Conservation (phyloP, 2,797 vertebrate species). For the Coranthus polyacanthus region DNA sequence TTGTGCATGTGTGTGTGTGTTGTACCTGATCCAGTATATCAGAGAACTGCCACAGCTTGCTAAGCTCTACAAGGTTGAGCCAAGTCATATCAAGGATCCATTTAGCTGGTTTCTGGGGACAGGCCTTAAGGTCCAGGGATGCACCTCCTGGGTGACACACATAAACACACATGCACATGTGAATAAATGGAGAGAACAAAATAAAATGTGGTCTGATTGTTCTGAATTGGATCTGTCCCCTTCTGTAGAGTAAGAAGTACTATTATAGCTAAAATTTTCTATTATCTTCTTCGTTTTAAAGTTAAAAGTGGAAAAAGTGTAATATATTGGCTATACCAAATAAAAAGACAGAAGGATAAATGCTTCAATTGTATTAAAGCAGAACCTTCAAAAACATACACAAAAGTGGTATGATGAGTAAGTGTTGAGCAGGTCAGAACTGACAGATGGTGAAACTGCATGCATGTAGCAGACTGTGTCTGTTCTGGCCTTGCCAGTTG, state of each 20-base stretch:
- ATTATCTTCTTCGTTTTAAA: neutral
- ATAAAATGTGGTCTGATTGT: no score
- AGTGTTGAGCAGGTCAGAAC: slow-evolving; percentile 27
- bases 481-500: slow-evolving; percentile 42
- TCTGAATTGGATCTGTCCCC: no score
- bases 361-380: slow-evolving; percentile 3
- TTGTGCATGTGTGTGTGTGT: slow-evolving; percentile 2
- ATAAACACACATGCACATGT: slow-evolving; percentile 17
- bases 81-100: slow-evolving; percentile 99
- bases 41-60: slow-evolving; percentile 94
- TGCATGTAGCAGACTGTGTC: slow-evolving; percentile 37
- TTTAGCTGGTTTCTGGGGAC: slow-evolving; percentile 92
- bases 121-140: slow-evolving; percentile 94
- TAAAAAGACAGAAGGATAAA: neutral
- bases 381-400: slow-evolving; percentile 7
- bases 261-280: no score
- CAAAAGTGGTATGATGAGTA: slow-evolving; percentile 12
- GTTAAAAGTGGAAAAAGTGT: neutral
- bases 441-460: slow-evolving; percentile 66
- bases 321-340: neutral
- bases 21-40: slow-evolving; percentile 91
- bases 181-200: neutral
- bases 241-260: no score
- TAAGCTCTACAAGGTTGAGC: slow-evolving; percentile 96
- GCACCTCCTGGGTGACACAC: slow-evolving; percentile 88